Evolutionary conservation across 1,140 invertebrate species (phyloP).

Genomic region (Phymastichus coffea): DNA sequence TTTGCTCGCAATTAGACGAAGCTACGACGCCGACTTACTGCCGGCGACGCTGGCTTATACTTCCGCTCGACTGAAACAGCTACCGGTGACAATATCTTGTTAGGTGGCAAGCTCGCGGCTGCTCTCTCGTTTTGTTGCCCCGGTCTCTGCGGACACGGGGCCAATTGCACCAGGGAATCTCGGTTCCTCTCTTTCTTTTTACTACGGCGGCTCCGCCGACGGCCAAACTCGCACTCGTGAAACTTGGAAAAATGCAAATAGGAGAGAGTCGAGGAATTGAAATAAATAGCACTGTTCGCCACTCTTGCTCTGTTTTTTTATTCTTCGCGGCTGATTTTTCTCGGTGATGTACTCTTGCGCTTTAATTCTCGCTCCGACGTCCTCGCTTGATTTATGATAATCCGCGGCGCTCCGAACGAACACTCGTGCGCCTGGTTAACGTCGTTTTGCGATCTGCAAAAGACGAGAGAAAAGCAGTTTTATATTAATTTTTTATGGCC

Average conservation of each 20-base stretch:
- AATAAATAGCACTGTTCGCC: too few relatives aligned
- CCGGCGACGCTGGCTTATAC: background rate
- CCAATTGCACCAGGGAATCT: too few relatives aligned
- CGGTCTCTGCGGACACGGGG: background rate
- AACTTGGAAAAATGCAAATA: conserved; percentile 16
- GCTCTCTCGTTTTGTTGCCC: conserved; percentile 17
- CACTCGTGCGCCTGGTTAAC: too few relatives aligned
- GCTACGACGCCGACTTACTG: background rate
- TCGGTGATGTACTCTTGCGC: too few relatives aligned
- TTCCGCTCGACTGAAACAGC: background rate
- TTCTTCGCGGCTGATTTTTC: background rate
- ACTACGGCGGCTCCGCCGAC: too few relatives aligned
- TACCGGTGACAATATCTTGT: conserved; percentile 26
- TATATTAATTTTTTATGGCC: too few relatives aligned
- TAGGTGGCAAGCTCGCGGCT: background rate
- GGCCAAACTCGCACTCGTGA: background rate
- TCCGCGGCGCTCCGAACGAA: too few relatives aligned
- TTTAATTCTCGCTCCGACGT: too few relatives aligned
- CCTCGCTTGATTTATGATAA: too few relatives aligned
- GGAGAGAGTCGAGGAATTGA: background rate
- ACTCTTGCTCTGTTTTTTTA: background rate
- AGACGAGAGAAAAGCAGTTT: too few relatives aligned
- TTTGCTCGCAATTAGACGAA: conserved; percentile 23
- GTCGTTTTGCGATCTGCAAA: too few relatives aligned
- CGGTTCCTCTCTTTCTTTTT: too few relatives aligned